A percentile compares a stretch with the other conserved stretches of the same genome.
phyloP scores from a whole-genome alignment of 2,113 vertebrate species.

The Tupaia chinensis region DNA sequence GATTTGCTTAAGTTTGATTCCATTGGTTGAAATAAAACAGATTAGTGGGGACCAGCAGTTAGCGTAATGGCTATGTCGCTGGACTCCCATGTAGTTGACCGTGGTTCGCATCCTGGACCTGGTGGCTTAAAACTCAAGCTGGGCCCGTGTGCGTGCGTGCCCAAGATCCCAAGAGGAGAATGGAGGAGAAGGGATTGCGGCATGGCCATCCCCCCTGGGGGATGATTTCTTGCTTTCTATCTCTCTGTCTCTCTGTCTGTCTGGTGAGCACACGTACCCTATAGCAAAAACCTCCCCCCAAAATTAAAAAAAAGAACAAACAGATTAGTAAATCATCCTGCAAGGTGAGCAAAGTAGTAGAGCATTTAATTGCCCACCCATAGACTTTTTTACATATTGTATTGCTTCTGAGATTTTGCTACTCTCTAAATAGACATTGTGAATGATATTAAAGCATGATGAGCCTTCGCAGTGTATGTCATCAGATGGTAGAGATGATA shows the following conservation, averaged over 20 bases:
- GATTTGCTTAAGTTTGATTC: not conserved
- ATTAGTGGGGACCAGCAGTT: not conserved
- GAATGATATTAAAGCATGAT: not conserved
- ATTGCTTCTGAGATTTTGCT: not conserved
- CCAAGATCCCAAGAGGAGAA: too few species aligned
- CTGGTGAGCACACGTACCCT: too few species aligned
- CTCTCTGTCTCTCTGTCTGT: too few species aligned
- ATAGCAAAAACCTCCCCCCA: too few species aligned
- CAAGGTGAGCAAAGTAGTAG: not conserved
- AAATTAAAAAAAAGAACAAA: not conserved
- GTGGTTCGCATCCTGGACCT: too few species aligned
- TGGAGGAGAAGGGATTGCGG: too few species aligned
- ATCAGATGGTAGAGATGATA: not conserved
- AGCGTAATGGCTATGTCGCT: too few species aligned
- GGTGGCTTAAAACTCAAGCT: too few species aligned
- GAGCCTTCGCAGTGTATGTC: not conserved
- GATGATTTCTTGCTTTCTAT: too few species aligned
- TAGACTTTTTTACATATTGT: not conserved
- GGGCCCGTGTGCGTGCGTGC: too few species aligned
- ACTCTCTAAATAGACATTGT: not conserved
- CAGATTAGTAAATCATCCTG: not conserved
- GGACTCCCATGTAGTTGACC: too few species aligned
- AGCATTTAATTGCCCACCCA: not conserved
- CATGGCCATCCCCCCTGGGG: too few species aligned
- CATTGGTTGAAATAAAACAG: not conserved